Conservation (phyloP, 30 jellyfish, hydroid and myxozoan species). For the Mastigias papua region DNA sequence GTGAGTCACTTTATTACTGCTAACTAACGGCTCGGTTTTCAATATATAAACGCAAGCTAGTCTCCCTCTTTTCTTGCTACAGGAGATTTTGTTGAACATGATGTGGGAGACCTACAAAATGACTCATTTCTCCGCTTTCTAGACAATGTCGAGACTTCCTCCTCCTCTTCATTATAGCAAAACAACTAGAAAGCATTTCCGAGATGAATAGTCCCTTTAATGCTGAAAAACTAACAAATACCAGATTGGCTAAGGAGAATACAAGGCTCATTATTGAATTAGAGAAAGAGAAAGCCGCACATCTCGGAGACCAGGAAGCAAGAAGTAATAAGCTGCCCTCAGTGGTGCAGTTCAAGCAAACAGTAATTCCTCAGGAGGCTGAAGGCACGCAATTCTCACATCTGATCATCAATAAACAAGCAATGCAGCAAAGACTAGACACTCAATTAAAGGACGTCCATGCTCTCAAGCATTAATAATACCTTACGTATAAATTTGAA, state of each 20-base stretch:
- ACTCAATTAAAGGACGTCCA: too few relatives aligned
- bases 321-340: neutral
- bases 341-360: neutral
- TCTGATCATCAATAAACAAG: too few relatives aligned
- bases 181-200: neutral
- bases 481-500: too few relatives aligned
- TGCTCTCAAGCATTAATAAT: too few relatives aligned
- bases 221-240: neutral
- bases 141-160: neutral
- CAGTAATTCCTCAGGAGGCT: neutral
- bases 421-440: too few relatives aligned
- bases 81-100: neutral
- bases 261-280: neutral
- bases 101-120: neutral
- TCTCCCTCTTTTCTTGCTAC: neutral
- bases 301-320: neutral
- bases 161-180: neutral
- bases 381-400: neutral
- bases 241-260: neutral
- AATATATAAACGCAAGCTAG: neutral
- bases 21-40: neutral
- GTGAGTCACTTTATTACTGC: too few relatives aligned
- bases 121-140: neutral
- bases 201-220: neutral
- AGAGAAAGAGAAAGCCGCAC: neutral